These are phyloP conservation scores for Hedya salicella DNA, from an alignment of 2,888 invertebrate species.

Conservation along the genomic window DNA sequence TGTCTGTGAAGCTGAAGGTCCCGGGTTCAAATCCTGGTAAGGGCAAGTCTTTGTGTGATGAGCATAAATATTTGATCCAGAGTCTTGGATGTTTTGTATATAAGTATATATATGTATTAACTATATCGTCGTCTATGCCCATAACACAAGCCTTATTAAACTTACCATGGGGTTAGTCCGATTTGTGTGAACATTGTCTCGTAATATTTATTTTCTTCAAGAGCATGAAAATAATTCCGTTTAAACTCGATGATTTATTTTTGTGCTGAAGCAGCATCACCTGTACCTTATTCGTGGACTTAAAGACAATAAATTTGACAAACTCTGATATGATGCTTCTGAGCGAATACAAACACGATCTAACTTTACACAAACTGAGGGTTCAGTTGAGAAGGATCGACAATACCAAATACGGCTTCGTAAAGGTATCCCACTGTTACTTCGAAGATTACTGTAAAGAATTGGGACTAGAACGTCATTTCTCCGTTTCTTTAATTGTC, in stretches of 20 bases:
- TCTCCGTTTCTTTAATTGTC: not conserved
- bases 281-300: not conserved
- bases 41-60: no score
- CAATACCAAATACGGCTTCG: not conserved
- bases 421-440: not conserved
- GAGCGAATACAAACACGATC: not conserved
- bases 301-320: not conserved
- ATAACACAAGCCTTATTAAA: no score
- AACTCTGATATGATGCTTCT: not conserved
- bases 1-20: no score
- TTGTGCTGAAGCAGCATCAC: not conserved
- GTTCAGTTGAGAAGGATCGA: not conserved
- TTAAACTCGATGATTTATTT: not conserved
- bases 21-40: no score
- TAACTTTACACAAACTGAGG: not conserved
- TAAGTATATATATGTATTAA: no score
- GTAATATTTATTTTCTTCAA: no score
- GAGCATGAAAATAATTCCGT: not conserved
- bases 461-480: constrained; percentile 8
- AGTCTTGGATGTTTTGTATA: no score
- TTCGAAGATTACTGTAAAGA: constrained; percentile 4
- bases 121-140: no score
- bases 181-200: no score
- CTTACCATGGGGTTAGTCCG: no score
- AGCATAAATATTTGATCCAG: no score